phyloP scores from a whole-genome alignment of 2,888 invertebrate species.

The Netelia melanura region DNA sequence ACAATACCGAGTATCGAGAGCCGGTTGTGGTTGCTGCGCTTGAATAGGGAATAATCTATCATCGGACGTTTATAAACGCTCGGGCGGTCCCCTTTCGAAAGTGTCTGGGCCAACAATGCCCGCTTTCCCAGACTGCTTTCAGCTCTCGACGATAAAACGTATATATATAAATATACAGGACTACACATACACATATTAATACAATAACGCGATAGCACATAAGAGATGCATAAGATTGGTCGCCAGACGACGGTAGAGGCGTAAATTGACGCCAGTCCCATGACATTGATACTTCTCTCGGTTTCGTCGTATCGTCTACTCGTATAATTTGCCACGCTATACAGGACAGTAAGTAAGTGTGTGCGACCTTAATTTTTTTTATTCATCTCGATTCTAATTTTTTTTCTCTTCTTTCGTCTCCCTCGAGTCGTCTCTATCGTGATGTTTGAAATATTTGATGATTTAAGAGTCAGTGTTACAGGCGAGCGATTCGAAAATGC shows the following conservation, averaged over 20 bases:
- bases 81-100: conserved; percentile 57
- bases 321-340: conserved; percentile 14
- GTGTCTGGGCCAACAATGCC: conserved; percentile 61
- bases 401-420: conserved; percentile 10
- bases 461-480: conserved; percentile 22
- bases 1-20: conserved; percentile 7
- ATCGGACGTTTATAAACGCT: conserved; percentile 39
- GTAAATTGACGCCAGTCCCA: conserved; percentile 63
- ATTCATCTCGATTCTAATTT: conserved; percentile 4
- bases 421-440: conserved; percentile 18
- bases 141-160: neutral
- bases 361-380: neutral
- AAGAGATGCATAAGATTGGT: conserved; percentile 57
- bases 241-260: conserved; percentile 54
- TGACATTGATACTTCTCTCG: conserved; percentile 62
- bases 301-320: conserved; percentile 47
- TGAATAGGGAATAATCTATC: conserved; percentile 59
- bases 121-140: conserved; percentile 30
- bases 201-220: conserved; percentile 25
- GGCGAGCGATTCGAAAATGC: too few species aligned
- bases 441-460: conserved; percentile 26
- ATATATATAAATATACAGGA: neutral
- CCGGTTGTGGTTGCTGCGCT: conserved; percentile 9
- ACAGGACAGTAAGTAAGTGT: neutral
- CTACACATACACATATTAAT: conserved; percentile 10